Evolutionary conservation across 53 echinoderm and acorn worm genomes (phyloP).

Genomic region (Antedon mediterranea): DNA sequence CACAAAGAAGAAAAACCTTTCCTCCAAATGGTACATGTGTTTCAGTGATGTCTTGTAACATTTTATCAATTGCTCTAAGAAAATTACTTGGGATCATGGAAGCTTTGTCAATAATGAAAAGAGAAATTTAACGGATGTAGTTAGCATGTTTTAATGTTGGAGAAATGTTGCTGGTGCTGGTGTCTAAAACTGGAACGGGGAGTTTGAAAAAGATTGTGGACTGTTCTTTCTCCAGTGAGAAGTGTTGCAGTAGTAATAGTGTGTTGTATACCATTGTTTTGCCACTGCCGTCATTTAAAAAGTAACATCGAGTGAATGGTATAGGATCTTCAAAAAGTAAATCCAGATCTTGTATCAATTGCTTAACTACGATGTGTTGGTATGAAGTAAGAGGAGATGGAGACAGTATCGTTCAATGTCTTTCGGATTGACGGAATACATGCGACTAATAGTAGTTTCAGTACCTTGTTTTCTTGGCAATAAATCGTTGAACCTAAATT

Average conservation of each 20-base stretch:
- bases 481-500: no score
- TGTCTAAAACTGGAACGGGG: slow-evolving; percentile 10
- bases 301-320: not conserved
- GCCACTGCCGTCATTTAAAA: slow-evolving; percentile 20
- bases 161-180: slow-evolving; percentile 22
- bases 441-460: no score
- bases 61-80: slow-evolving; percentile 7
- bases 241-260: slow-evolving; percentile 16
- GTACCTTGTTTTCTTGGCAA: no score
- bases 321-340: not conserved
- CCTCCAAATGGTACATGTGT: slow-evolving; percentile 17
- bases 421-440: no score
- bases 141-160: not conserved
- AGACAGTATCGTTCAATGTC: no score
- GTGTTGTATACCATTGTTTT: slow-evolving; percentile 22
- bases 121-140: no score
- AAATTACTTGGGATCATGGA: slow-evolving; percentile 16
- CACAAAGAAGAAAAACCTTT: slow-evolving; percentile 11
- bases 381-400: no score
- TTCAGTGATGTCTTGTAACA: slow-evolving; percentile 15
- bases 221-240: slow-evolving; percentile 6
- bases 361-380: no score
- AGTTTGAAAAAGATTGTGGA: slow-evolving; percentile 24
- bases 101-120: slow-evolving; percentile 26
- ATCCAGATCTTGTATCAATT: not conserved